phyloP scores from a whole-genome alignment of 2,113 vertebrate genomes.

The Gobius niger region DNA sequence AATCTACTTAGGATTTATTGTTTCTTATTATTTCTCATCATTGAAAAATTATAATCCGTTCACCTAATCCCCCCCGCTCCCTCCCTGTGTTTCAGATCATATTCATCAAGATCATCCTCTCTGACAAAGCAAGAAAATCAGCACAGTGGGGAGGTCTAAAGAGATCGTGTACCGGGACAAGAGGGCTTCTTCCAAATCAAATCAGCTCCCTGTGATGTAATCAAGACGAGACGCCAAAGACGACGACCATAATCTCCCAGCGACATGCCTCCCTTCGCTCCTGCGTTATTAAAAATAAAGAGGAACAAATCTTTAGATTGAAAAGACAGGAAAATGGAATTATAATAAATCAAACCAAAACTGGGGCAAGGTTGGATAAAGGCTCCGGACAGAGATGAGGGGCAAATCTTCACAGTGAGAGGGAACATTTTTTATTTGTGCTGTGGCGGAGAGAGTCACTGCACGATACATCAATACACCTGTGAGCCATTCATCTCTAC shows the following conservation, averaged over 20 bases:
- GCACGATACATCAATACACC: constrained; percentile 49
- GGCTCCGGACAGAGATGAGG: constrained; percentile 64
- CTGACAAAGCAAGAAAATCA: constrained; percentile 68
- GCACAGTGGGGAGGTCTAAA: constrained; percentile 59
- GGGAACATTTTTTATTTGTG: constrained; percentile 34
- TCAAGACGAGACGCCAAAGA: constrained; percentile 74
- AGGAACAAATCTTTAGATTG: constrained; percentile 78
- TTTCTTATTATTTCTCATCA: constrained; percentile 78
- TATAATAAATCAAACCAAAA: constrained; percentile 69
- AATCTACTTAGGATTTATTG: constrained; percentile 80
- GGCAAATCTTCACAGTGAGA: constrained; percentile 70
- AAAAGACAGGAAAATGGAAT: constrained; percentile 77
- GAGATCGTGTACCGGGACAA: constrained; percentile 45
- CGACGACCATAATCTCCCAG: constrained; percentile 67
- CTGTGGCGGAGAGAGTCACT: constrained; percentile 16
- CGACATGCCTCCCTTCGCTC: constrained; percentile 62
- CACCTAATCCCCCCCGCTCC: constrained; percentile 68
- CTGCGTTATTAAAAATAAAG: constrained; percentile 72
- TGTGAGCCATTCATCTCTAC: constrained; percentile 28
- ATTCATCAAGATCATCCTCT: constrained; percentile 75
- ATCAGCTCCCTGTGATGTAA: constrained; percentile 75
- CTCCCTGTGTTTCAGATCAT: constrained; percentile 69
- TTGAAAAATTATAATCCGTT: constrained; percentile 73
- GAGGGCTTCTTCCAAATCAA: constrained; percentile 73
- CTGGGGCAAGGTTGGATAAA: constrained; percentile 78